Conservation (phyloP, 2,797 vertebrate genomes). For the Tenualosa ilisha region DNA sequence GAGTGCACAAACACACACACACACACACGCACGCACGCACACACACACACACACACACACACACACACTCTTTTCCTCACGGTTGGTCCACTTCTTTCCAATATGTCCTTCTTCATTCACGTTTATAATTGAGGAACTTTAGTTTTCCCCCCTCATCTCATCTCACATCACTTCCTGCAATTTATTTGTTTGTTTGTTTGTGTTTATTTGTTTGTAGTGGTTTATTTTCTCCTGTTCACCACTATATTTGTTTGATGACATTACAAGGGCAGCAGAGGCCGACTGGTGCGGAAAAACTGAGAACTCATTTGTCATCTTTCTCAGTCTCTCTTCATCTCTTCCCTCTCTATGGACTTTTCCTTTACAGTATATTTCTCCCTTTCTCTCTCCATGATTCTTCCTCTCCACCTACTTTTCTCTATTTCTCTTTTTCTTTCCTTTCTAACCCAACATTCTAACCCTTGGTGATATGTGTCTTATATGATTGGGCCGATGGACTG, state of each 20-base stretch:
- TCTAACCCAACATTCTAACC: too few species aligned
- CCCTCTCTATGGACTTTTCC: not conserved
- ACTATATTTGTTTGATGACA: conserved; percentile 24
- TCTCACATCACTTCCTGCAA: not conserved
- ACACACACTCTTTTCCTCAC: not conserved
- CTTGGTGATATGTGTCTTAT: not conserved
- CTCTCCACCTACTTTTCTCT: not conserved
- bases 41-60: not conserved
- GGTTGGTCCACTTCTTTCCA: not conserved
- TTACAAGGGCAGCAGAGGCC: conserved; percentile 32
- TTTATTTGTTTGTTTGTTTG: conserved; percentile 22
- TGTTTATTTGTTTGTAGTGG: too few species aligned
- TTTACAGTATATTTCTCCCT: not conserved
- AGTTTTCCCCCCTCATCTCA: too few species aligned
- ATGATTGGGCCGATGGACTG: too few species aligned
- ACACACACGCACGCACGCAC: not conserved
- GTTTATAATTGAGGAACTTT: too few species aligned
- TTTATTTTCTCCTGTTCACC: not conserved
- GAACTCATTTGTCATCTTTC: not conserved
- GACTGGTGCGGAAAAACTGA: not conserved
- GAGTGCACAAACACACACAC: not conserved
- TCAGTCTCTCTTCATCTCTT: not conserved
- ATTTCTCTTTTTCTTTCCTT: too few species aligned
- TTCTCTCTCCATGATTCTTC: not conserved
- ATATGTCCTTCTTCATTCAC: not conserved